phyloP scores from a whole-genome alignment of 2,113 vertebrate species.

The Meles meles region DNA sequence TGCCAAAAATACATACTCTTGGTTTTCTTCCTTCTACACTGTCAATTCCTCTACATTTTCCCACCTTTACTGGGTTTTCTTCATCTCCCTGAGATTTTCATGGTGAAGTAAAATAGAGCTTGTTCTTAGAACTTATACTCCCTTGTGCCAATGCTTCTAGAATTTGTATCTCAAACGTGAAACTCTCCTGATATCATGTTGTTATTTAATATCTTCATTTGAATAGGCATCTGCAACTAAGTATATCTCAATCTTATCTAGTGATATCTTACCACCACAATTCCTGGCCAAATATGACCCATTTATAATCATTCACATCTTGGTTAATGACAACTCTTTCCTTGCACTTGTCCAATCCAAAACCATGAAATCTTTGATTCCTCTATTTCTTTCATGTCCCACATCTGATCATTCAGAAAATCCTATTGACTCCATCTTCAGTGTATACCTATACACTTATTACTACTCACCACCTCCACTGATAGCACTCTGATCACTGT shows the following conservation, averaged over 20 bases:
- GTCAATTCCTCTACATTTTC: neutral
- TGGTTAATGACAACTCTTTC: neutral
- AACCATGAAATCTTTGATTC: neutral
- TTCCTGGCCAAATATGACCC: neutral
- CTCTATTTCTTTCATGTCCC: neutral
- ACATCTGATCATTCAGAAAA: neutral
- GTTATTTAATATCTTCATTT: neutral
- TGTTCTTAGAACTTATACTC: neutral
- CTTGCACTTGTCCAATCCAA: neutral
- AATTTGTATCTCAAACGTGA: neutral
- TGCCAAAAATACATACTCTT: neutral
- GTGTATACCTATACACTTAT: no score
- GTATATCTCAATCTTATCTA: neutral
- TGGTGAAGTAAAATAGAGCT: neutral
- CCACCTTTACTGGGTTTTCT: neutral
- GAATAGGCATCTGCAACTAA: neutral
- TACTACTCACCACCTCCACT: neutral
- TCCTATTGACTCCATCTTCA: neutral
- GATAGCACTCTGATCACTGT: neutral
- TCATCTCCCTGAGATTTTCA: neutral
- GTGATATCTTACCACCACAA: rapidly evolving
- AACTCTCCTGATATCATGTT: neutral
- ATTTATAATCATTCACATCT: neutral
- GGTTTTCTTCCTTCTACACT: neutral
- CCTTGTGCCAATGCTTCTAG: neutral